phyloP scores from a whole-genome alignment of 2,113 vertebrate species.

The Haplotaxodon microlepis region DNA sequence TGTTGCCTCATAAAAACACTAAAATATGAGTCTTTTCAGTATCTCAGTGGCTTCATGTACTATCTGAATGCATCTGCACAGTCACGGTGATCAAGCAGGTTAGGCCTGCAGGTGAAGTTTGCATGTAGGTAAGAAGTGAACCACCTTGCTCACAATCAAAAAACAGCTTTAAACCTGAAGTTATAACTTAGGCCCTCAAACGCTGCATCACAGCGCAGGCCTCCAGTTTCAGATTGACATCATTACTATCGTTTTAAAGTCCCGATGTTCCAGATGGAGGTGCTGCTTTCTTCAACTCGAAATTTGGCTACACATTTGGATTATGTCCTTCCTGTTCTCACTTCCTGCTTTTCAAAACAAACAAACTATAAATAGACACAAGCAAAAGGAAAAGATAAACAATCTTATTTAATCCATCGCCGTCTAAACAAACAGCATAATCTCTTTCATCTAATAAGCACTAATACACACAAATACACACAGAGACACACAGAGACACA shows the following conservation, averaged over 20 bases:
- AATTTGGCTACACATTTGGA: not conserved
- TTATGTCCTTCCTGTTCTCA: not conserved
- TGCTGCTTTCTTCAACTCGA: not conserved
- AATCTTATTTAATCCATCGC: not conserved
- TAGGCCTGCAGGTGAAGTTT: not conserved
- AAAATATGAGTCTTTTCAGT: not conserved
- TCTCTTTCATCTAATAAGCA: not conserved
- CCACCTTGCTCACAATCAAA: not conserved
- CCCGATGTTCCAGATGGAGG: not conserved
- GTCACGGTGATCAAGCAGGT: not conserved
- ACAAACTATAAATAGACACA: not conserved
- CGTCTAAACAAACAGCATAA: not conserved
- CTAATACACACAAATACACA: not conserved
- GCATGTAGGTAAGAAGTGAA: not conserved
- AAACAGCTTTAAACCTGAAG: not conserved
- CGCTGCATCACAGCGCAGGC: not conserved
- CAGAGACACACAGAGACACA: not conserved
- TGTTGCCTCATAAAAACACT: not conserved
- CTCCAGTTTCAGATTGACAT: accelerated
- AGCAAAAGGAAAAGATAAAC: not conserved
- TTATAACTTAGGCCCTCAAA: accelerated
- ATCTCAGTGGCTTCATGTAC: not conserved
- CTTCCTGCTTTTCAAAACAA: slow-evolving; percentile 10
- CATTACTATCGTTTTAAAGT: not conserved
- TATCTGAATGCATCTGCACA: not conserved